Conservation (phyloP, 2,797 vertebrate species). For the Nothura maculosa region DNA sequence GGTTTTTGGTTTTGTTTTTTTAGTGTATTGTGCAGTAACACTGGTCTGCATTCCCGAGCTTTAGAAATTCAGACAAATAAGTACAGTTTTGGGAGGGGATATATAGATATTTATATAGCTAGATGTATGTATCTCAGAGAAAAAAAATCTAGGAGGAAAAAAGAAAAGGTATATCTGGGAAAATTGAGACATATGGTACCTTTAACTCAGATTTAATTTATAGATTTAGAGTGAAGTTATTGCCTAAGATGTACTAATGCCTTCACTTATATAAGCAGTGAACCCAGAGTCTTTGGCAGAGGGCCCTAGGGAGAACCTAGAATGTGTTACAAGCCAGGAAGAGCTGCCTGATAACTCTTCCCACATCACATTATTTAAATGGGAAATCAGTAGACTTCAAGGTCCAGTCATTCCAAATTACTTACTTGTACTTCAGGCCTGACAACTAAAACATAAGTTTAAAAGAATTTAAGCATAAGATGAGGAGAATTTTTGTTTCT, state of each 20-base stretch:
- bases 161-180: not conserved
- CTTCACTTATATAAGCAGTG: not conserved
- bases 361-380: not conserved
- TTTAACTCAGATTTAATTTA: conserved; percentile 22
- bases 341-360: not conserved
- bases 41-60: not conserved
- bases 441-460: not conserved
- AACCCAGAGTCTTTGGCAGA: not conserved
- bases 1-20: not conserved
- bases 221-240: not conserved
- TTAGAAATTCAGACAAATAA: not conserved
- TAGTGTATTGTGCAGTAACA: not conserved
- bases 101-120: not conserved
- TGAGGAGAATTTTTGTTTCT: conserved; percentile 18
- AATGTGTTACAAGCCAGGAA: not conserved
- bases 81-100: not conserved
- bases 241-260: not conserved
- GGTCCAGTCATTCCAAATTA: conserved; percentile 7
- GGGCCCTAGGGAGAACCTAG: not conserved
- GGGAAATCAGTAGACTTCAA: conserved; percentile 3
- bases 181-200: not conserved
- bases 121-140: not conserved
- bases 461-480: conserved; percentile 4
- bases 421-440: conserved; percentile 5
- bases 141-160: not conserved